These are phyloP conservation scores for Hemitrygon akajei DNA, from an alignment of 2,797 vertebrate genomes.

Conservation along the genomic window DNA sequence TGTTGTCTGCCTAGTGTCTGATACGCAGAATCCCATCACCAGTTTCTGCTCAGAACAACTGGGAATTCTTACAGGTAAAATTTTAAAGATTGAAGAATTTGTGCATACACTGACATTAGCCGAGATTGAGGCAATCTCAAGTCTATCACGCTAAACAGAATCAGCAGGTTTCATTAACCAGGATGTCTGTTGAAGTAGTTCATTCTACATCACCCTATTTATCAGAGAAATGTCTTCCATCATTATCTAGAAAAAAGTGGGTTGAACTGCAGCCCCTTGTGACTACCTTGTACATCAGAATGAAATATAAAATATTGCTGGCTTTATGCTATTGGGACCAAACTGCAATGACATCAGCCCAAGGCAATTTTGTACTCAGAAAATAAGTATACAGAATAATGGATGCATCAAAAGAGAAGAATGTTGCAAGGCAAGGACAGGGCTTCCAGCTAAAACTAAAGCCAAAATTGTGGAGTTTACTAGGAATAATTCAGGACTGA, in stretches of 20 bases:
- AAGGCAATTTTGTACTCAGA: neutral
- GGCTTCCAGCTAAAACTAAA: neutral
- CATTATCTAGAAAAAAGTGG: neutral
- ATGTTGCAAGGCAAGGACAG: neutral
- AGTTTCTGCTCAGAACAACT: neutral
- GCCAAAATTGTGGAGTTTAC: neutral
- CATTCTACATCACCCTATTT: neutral
- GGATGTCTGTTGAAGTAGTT: too few species aligned
- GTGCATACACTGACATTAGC: neutral
- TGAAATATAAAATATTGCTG: neutral
- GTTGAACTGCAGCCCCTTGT: neutral
- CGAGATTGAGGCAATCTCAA: neutral
- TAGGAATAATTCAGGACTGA: neutral
- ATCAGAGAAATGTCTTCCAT: neutral
- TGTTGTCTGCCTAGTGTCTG: neutral
- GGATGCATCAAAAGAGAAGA: neutral
- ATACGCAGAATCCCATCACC: neutral
- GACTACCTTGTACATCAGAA: too few species aligned
- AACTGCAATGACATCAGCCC: neutral
- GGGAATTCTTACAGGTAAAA: neutral
- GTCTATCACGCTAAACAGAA: neutral
- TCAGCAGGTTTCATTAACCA: neutral
- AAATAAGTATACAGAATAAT: neutral
- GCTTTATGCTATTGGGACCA: neutral
- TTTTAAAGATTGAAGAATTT: neutral